Conservation (phyloP, 1,140 invertebrate species). For the Telenomus remus region DNA sequence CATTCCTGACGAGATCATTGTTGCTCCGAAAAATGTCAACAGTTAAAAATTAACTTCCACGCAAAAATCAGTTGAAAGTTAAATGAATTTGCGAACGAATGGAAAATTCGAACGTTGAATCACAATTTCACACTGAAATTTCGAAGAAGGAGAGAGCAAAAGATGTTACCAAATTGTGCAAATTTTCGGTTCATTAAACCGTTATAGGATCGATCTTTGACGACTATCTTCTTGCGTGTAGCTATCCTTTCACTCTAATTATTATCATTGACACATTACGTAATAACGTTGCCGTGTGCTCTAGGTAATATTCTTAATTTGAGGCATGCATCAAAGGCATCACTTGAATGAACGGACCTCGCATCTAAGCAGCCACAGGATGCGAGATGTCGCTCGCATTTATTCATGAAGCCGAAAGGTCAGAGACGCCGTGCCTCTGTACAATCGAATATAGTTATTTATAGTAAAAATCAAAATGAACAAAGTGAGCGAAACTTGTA, state of each 20-base stretch:
- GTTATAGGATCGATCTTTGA: not conserved
- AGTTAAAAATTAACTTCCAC: no score
- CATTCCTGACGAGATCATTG: no score
- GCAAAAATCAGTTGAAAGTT: no score
- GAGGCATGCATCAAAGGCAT: constrained; percentile 41
- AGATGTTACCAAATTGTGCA: no score
- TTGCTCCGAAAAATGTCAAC: no score
- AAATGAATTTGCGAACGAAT: no score
- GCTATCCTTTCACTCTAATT: constrained; percentile 36
- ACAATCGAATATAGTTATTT: constrained; percentile 12
- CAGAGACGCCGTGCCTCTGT: constrained; percentile 34
- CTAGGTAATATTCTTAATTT: constrained; percentile 40
- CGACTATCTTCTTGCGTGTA: not conserved
- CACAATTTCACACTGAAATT: no score
- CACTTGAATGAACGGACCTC: constrained; percentile 37
- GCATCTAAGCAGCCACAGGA: constrained; percentile 5
- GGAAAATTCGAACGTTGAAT: no score
- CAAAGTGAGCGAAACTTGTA: no score
- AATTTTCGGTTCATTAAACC: no score
- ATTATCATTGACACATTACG: constrained; percentile 33
- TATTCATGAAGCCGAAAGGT: constrained; percentile 43
- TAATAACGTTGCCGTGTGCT: constrained; percentile 33
- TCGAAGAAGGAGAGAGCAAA: no score
- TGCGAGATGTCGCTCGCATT: constrained; percentile 40
- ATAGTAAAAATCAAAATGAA: no score